Evolutionary conservation across 1,140 invertebrate genomes (phyloP).

Genomic region (Brachionus koreanus): DNA sequence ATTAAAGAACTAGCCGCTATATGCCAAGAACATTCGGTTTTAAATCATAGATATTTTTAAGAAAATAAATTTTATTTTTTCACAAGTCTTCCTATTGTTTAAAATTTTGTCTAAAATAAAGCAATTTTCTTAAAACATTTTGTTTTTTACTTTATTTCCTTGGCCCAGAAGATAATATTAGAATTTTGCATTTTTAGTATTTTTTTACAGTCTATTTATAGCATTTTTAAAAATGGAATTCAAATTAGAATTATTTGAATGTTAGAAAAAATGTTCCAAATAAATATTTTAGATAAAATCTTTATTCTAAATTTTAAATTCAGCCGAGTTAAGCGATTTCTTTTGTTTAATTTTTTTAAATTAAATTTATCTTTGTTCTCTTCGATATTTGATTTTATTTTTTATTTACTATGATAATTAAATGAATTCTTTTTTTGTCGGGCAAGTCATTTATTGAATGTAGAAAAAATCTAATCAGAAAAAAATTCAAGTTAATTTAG

Average conservation of each 20-base stretch:
- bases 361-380: background rate
- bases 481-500: slow-evolving; percentile 20
- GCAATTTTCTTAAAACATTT: too few species aligned
- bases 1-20: slow-evolving; percentile 84
- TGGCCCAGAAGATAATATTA: background rate
- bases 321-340: background rate
- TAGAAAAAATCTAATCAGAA: background rate
- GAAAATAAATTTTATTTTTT: background rate
- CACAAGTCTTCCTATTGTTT: slow-evolving; percentile 24
- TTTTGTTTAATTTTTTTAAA: background rate
- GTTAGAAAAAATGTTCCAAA: background rate
- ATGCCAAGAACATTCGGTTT: slow-evolving; percentile 73
- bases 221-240: background rate
- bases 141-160: background rate
- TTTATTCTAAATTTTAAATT: background rate
- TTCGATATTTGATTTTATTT: background rate
- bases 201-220: background rate
- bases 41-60: slow-evolving; percentile 14
- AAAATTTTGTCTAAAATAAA: background rate
- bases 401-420: slow-evolving; percentile 6
- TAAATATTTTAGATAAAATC: background rate
- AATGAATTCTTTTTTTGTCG: background rate
- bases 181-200: background rate
- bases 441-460: background rate
- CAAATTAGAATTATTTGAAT: background rate